A percentile compares a stretch with the other conserved stretches of the same genome.
Conservation (phyloP, 2,113 vertebrate genomes). For the Archocentrus centrarchus region DNA sequence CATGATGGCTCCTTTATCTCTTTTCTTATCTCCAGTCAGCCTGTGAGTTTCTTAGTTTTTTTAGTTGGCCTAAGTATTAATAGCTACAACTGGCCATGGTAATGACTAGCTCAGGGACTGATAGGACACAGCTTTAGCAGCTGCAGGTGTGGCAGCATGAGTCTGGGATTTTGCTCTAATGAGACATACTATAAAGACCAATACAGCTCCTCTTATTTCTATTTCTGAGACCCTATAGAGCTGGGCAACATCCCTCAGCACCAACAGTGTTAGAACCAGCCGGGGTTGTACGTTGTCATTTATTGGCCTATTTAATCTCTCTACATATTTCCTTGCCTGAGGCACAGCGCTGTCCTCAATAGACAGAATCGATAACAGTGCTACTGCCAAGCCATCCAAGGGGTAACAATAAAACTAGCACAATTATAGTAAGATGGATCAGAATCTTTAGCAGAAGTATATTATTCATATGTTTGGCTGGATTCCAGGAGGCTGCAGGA, state of each 20-base stretch:
- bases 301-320: conserved; percentile 70
- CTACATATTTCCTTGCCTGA: conserved; percentile 68
- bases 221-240: conserved; percentile 25
- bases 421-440: conserved; percentile 63
- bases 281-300: conserved; percentile 71
- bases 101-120: conserved; percentile 53
- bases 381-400: conserved; percentile 43
- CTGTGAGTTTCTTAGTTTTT: conserved; percentile 46
- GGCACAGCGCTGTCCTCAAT: conserved; percentile 50
- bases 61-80: conserved; percentile 53
- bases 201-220: conserved; percentile 48
- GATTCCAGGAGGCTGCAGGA: conserved; percentile 21
- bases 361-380: conserved; percentile 67
- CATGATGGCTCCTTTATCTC: conserved; percentile 69
- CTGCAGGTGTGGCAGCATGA: conserved; percentile 16
- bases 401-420: conserved; percentile 65
- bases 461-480: conserved; percentile 61
- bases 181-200: conserved; percentile 55
- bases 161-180: conserved; percentile 50
- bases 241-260: conserved; percentile 41
- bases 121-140: conserved; percentile 35
- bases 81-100: conserved; percentile 41
- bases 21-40: conserved; percentile 46
- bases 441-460: conserved; percentile 59
- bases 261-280: conserved; percentile 49